Evolutionary conservation across 2,797 vertebrate species (phyloP).

Genomic region (Peromyscus eremicus): DNA sequence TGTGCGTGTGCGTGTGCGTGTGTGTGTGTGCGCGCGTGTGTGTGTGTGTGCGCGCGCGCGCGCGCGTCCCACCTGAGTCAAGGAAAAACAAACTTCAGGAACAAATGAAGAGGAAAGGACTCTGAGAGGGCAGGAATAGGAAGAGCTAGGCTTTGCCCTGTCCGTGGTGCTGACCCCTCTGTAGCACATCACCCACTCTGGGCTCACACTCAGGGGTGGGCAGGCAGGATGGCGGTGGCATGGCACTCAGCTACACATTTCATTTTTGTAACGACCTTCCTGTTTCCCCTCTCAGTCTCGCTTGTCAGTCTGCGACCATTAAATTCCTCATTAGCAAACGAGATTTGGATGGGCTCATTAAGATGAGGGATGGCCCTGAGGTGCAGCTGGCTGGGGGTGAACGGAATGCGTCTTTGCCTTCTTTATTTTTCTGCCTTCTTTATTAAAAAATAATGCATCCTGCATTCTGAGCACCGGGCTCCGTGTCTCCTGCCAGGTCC

Average conservation of each 20-base stretch:
- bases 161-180: slow-evolving; percentile 67
- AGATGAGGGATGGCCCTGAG: slow-evolving; percentile 68
- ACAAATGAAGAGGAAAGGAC: not conserved
- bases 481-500: too few relatives aligned
- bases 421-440: not conserved
- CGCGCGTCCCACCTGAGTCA: not conserved
- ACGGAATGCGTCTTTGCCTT: not conserved
- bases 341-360: slow-evolving; percentile 75
- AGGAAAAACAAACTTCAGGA: not conserved
- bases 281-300: slow-evolving; percentile 45
- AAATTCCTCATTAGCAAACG: slow-evolving; percentile 78
- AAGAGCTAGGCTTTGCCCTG: not conserved
- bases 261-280: slow-evolving; percentile 71
- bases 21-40: too few relatives aligned
- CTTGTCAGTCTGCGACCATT: slow-evolving; percentile 77
- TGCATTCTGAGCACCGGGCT: not conserved
- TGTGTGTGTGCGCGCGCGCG: too few relatives aligned
- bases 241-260: slow-evolving; percentile 10
- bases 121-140: rapidly evolving
- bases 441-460: slow-evolving; percentile 35
- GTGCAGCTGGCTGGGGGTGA: not conserved
- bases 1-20: too few relatives aligned
- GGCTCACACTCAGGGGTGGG: not conserved
- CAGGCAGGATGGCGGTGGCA: not conserved
- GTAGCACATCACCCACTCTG: not conserved